Conservation (phyloP, 2,888 invertebrate genomes). For the Lasioglossum marginatum region DNA sequence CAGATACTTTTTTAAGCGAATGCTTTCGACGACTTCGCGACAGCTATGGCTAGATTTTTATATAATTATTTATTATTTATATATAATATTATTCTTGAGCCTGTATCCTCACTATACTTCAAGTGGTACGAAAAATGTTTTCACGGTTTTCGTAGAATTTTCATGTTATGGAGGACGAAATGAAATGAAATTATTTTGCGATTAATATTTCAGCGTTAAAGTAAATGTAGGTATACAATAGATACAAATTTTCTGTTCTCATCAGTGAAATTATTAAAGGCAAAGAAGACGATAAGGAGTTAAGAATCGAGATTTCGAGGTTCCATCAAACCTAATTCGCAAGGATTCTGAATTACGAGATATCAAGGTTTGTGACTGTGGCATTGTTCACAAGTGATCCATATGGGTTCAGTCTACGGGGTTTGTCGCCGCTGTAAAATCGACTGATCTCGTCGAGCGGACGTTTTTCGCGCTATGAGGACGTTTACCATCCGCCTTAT, state of each 20-base stretch:
- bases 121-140: neutral
- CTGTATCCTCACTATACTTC: neutral
- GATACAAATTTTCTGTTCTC: too few relatives aligned
- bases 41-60: neutral
- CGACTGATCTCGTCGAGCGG: neutral
- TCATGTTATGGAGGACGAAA: neutral
- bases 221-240: too few relatives aligned
- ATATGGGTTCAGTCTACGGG: neutral
- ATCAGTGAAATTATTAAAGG: too few relatives aligned
- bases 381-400: neutral
- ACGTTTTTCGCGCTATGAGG: neutral
- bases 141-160: neutral
- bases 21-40: neutral
- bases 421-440: neutral
- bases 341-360: neutral
- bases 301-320: too few relatives aligned
- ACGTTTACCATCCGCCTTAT: neutral
- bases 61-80: too few relatives aligned
- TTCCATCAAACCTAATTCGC: too few relatives aligned
- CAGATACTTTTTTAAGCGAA: neutral
- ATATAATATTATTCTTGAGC: too few relatives aligned
- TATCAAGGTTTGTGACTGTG: too few relatives aligned
- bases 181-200: too few relatives aligned
- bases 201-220: too few relatives aligned
- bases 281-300: too few relatives aligned